These are phyloP conservation scores for Xanthorhoe designata DNA, from an alignment of 2,888 invertebrate species.

Conservation along the genomic window DNA sequence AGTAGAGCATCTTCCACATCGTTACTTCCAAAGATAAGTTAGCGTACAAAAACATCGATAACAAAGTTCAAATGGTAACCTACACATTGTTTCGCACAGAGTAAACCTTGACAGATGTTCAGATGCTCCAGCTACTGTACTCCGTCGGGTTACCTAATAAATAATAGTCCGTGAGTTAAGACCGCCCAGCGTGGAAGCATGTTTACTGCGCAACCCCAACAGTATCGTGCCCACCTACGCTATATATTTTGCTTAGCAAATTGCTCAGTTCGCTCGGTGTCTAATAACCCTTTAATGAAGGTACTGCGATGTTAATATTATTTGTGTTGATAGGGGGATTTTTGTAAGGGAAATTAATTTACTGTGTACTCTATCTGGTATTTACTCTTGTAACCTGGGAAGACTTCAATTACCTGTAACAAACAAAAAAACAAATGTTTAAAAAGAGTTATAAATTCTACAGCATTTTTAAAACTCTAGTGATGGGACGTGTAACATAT, in stretches of 20 bases:
- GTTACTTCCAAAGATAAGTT: slow-evolving; percentile 12
- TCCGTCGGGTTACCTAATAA: slow-evolving; percentile 76
- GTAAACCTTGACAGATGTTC: slow-evolving; percentile 61
- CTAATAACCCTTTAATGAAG: slow-evolving; percentile 84
- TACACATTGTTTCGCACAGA: slow-evolving; percentile 38
- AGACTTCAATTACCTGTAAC: slow-evolving; percentile 51
- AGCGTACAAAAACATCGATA: slow-evolving; percentile 11
- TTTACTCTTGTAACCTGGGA: slow-evolving; percentile 14
- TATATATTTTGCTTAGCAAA: slow-evolving; percentile 83
- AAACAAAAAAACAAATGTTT: slow-evolving; percentile 38
- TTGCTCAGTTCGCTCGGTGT: slow-evolving; percentile 79
- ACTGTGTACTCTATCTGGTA: slow-evolving; percentile 20
- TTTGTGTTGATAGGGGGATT: slow-evolving; percentile 42
- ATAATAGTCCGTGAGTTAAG: slow-evolving; percentile 82
- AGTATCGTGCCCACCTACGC: slow-evolving; percentile 81
- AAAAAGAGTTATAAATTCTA: slow-evolving; percentile 23
- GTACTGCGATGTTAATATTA: slow-evolving; percentile 53
- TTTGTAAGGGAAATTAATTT: slow-evolving; percentile 27
- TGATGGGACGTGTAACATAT: slow-evolving; percentile 13
- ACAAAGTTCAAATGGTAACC: slow-evolving; percentile 18
- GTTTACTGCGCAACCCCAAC: slow-evolving; percentile 75
- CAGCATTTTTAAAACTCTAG: slow-evolving; percentile 14
- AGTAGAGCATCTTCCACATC: background rate
- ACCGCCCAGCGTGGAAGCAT: slow-evolving; percentile 82
- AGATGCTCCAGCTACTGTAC: slow-evolving; percentile 65